These are phyloP conservation scores for Dunckerocampus dactyliophorus DNA, from an alignment of 2,113 vertebrate genomes.

Conservation along the genomic window DNA sequence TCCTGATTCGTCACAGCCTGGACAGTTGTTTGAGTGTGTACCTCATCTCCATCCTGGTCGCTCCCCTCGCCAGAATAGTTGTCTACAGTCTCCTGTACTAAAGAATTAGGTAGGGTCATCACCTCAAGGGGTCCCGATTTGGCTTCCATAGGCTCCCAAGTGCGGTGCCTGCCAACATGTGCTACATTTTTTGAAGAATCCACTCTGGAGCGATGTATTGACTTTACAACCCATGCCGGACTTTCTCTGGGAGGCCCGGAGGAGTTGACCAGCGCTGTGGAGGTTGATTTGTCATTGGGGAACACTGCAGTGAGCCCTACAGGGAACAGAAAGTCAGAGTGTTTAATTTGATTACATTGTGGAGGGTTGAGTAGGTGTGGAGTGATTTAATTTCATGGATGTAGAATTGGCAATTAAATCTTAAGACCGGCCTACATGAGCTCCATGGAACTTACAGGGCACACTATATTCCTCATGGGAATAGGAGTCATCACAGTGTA, in stretches of 20 bases:
- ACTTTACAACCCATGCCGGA: conserved; percentile 49
- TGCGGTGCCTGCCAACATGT: conserved; percentile 28
- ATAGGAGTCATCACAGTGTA: conserved; percentile 1
- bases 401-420: conserved; percentile 58
- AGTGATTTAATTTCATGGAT: conserved; percentile 55
- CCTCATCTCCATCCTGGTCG: conserved; percentile 52
- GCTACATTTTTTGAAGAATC: conserved; percentile 16
- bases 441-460: conserved; percentile 9
- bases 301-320: conserved; percentile 48
- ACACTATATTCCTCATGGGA: conserved; percentile 3
- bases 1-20: conserved; percentile 39
- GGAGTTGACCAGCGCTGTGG: conserved; percentile 39
- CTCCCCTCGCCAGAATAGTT: conserved; percentile 75
- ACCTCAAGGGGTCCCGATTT: conserved; percentile 68
- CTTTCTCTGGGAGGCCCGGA: conserved; percentile 36
- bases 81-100: conserved; percentile 60
- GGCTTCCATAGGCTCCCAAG: conserved; percentile 66
- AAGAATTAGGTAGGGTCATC: conserved; percentile 58
- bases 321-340: conserved; percentile 48
- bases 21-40: conserved; percentile 19
- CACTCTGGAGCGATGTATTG: conserved; percentile 41
- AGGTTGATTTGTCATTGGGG: conserved; percentile 33
- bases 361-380: conserved; percentile 3
- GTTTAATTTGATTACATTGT: conserved; percentile 43
- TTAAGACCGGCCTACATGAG: conserved; percentile 27